Evolutionary conservation across 2,888 invertebrate species (phyloP).

Genomic region (Cyclophora albipunctata): DNA sequence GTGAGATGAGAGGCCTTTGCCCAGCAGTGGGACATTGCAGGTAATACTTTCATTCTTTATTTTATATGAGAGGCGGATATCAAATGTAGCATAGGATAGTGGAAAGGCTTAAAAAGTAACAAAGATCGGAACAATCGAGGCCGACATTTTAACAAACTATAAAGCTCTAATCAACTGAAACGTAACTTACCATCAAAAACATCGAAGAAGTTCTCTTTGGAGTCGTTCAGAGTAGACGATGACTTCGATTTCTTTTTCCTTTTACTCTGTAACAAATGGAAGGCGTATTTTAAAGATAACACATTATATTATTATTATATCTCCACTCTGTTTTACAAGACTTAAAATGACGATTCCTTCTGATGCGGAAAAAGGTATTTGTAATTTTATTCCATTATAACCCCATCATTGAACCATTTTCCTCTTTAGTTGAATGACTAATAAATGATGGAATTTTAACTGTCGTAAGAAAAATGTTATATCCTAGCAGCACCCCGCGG

Average conservation of each 20-base stretch:
- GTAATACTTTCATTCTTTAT: too few species aligned
- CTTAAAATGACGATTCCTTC: too few species aligned
- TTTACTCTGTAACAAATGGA: slow-evolving; percentile 46
- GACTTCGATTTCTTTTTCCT: slow-evolving; percentile 52
- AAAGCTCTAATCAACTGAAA: too few species aligned
- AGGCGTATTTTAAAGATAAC: neutral
- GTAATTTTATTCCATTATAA: neutral
- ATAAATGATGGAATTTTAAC: neutral
- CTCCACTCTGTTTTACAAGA: too few species aligned
- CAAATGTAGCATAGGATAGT: too few species aligned
- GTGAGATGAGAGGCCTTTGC: too few species aligned
- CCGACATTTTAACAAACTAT: too few species aligned
- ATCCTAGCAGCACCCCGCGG: too few species aligned
- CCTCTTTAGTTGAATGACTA: too few species aligned
- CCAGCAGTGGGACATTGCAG: too few species aligned
- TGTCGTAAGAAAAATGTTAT: neutral
- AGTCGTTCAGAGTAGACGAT: slow-evolving; percentile 50
- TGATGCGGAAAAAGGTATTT: neutral
- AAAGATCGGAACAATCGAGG: neutral
- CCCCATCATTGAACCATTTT: too few species aligned
- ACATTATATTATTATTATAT: neutral
- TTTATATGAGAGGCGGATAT: too few species aligned
- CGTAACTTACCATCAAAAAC: slow-evolving; percentile 50
- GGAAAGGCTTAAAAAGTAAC: neutral
- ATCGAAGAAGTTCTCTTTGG: slow-evolving; percentile 64